phyloP scores from a whole-genome alignment of 1,140 invertebrate species.

The Hormaphis cornu region DNA sequence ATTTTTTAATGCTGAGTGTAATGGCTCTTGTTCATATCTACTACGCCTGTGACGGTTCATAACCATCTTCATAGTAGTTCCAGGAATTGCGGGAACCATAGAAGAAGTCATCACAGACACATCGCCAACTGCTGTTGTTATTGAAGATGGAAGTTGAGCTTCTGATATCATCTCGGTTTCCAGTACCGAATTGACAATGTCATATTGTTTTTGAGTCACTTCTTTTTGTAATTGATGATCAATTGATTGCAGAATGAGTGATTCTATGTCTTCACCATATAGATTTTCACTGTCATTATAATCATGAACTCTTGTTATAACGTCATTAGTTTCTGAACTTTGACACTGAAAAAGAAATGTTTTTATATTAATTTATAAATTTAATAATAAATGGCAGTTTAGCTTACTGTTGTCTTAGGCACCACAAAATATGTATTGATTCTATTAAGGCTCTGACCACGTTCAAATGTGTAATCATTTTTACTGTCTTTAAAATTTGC shows the following conservation, averaged over 20 bases:
- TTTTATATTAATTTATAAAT: too few relatives aligned
- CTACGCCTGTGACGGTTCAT: slow-evolving; percentile 4
- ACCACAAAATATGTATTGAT: not conserved
- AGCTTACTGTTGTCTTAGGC: not conserved
- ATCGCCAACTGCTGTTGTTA: not conserved
- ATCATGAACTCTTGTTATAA: not conserved
- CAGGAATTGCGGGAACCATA: too few relatives aligned
- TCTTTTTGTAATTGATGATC: not conserved
- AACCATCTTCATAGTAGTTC: not conserved
- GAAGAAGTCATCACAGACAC: not conserved
- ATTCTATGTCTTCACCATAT: not conserved
- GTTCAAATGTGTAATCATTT: not conserved
- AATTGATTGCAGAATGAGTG: not conserved
- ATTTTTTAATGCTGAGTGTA: not conserved
- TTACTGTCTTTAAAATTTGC: not conserved
- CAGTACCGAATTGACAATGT: not conserved
- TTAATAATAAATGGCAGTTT: not conserved
- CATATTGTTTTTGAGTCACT: not conserved
- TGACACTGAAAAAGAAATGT: not conserved
- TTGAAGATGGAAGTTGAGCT: not conserved
- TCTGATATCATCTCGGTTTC: not conserved
- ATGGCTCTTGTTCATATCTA: slow-evolving; percentile 6
- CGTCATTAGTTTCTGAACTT: not conserved
- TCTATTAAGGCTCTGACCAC: not conserved
- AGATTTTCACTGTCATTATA: not conserved